A percentile compares a stretch with the other conserved stretches of the same genome.
Evolutionary conservation across 2,113 vertebrate species (phyloP).

Genomic region (Otus sunia): DNA sequence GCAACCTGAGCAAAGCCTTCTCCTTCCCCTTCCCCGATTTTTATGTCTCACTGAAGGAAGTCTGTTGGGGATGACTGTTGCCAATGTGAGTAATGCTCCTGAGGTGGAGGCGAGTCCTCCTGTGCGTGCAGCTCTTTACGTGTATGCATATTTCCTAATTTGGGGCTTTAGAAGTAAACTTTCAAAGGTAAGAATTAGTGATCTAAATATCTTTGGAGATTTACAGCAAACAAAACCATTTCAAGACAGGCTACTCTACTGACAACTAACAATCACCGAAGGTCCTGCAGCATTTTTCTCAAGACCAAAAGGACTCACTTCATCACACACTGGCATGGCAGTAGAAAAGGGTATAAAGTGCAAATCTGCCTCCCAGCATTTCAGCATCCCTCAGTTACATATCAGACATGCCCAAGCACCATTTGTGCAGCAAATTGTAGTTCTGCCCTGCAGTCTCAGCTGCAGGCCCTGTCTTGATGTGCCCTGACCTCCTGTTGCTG

Average conservation of each 20-base stretch:
- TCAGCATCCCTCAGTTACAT: background rate
- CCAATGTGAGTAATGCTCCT: background rate
- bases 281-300: background rate
- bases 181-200: background rate
- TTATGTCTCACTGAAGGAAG: background rate
- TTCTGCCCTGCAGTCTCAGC: background rate
- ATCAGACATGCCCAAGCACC: accelerated
- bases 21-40: background rate
- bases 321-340: background rate
- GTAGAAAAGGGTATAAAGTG: background rate
- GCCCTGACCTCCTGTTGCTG: background rate
- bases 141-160: background rate
- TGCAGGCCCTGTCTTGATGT: no score
- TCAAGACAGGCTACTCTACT: background rate
- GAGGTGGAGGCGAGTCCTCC: background rate
- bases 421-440: background rate
- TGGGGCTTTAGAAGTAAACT: background rate
- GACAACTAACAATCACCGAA: background rate
- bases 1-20: background rate
- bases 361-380: background rate
- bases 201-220: background rate
- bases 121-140: accelerated
- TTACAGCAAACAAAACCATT: background rate
- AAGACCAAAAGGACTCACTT: background rate
- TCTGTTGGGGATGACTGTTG: background rate